Percentiles rank a stretch among this genome's conserved stretches.
Conservation (phyloP, 2,113 vertebrate genomes). For the Platysternon megacephalum region DNA sequence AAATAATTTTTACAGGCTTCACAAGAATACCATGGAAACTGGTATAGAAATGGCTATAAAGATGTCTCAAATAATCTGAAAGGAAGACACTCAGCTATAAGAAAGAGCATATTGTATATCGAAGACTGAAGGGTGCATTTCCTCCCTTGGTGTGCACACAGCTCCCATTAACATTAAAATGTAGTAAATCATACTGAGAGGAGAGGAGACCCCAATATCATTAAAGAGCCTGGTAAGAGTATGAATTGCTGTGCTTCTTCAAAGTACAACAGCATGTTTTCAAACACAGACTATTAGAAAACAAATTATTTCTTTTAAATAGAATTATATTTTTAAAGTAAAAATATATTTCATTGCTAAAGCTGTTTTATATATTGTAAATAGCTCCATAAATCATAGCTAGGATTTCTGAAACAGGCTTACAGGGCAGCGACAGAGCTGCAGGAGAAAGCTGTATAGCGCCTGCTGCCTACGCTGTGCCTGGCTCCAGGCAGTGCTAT, state of each 20-base stretch:
- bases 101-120: not conserved
- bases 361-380: not conserved
- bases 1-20: constrained; percentile 58
- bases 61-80: constrained; percentile 17
- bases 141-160: constrained; percentile 16
- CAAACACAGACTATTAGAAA: not conserved
- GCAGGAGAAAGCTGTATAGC: constrained; percentile 29
- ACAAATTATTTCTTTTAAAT: constrained; percentile 4
- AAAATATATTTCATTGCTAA: not conserved
- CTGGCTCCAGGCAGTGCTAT: constrained; percentile 62
- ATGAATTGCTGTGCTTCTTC: constrained; percentile 38
- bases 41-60: constrained; percentile 48
- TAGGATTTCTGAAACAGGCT: constrained; percentile 44
- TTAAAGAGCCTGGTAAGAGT: not conserved
- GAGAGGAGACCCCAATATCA: constrained; percentile 20
- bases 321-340: constrained; percentile 9
- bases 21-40: constrained; percentile 66
- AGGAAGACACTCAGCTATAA: constrained; percentile 18
- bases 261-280: constrained; percentile 7
- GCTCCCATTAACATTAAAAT: constrained; percentile 44
- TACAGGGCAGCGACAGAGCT: constrained; percentile 29
- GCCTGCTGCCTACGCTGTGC: constrained; percentile 65
- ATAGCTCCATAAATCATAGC: not conserved
- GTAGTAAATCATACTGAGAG: constrained; percentile 32
- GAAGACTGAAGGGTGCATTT: constrained; percentile 35